Evolutionary conservation across 2,888 invertebrate species (phyloP).

Genomic region (Andricus curvator): DNA sequence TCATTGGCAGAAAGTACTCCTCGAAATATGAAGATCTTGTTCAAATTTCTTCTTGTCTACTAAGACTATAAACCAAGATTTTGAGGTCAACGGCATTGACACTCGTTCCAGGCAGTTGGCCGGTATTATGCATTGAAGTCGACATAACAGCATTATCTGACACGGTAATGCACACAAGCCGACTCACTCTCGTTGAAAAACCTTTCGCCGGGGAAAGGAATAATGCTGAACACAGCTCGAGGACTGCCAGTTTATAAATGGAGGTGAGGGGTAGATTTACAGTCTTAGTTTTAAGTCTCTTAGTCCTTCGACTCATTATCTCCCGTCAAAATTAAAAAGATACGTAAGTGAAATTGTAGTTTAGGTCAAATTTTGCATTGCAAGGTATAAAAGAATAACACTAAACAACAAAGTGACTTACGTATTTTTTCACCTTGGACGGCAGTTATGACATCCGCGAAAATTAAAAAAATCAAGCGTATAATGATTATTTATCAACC

Average conservation of each 20-base stretch:
- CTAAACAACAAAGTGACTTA: no score
- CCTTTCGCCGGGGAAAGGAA: constrained; percentile 7
- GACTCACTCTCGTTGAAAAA: neutral
- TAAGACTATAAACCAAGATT: constrained; percentile 6
- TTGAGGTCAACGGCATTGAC: constrained; percentile 38
- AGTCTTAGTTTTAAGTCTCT: neutral
- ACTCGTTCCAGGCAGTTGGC: constrained; percentile 12
- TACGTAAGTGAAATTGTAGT: no score
- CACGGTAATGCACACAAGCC: constrained; percentile 5
- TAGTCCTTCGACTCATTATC: neutral
- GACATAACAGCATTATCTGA: constrained; percentile 25
- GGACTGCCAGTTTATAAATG: neutral
- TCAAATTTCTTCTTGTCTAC: neutral
- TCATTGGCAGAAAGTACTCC: neutral
- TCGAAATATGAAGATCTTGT: neutral
- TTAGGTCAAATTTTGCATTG: no score
- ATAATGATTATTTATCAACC: no score
- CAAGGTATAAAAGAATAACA: no score
- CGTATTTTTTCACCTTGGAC: no score
- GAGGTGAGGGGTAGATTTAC: neutral
- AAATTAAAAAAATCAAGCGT: no score
- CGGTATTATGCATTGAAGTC: constrained; percentile 16
- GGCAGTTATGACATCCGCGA: no score
- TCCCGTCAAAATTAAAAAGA: neutral
- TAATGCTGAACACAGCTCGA: neutral